Percentiles rank a stretch among this genome's conserved stretches.
These are phyloP conservation scores for Choloepus hoffmanni DNA, from an alignment of 2,113 vertebrate genomes.

Conservation along the genomic window DNA sequence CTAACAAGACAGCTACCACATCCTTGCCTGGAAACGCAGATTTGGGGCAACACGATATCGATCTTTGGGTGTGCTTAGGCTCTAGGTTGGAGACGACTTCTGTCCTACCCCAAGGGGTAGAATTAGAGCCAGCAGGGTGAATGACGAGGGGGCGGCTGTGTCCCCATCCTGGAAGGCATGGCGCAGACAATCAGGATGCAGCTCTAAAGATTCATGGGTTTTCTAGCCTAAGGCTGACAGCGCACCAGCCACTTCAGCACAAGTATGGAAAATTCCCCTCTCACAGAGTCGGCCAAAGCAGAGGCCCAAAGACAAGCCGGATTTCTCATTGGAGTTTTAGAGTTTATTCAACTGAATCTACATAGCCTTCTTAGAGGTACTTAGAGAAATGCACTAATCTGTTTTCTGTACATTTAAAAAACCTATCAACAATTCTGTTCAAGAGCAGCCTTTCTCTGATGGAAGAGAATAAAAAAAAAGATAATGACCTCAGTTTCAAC, in stretches of 20 bases:
- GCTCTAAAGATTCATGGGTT: neutral
- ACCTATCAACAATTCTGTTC: neutral
- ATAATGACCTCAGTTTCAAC: neutral
- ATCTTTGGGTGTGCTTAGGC: neutral
- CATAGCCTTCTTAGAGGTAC: neutral
- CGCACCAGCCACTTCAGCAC: too few species aligned
- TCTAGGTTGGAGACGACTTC: neutral
- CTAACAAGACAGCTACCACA: neutral
- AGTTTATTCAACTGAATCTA: neutral
- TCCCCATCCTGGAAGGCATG: neutral
- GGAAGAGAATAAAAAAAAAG: neutral
- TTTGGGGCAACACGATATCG: neutral
- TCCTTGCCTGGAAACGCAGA: neutral
- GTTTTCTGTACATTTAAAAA: neutral
- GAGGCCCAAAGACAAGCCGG: neutral
- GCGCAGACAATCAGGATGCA: neutral
- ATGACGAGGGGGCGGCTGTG: neutral
- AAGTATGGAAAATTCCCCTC: neutral
- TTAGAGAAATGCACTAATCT: slow-evolving; percentile 15
- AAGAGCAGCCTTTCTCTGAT: neutral
- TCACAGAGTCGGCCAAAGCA: neutral
- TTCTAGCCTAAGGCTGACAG: neutral
- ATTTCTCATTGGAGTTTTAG: neutral
- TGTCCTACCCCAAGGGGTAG: neutral
- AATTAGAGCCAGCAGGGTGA: neutral